These are phyloP conservation scores for Natrix natrix DNA, from an alignment of 2,797 vertebrate genomes.

Conservation along the genomic window DNA sequence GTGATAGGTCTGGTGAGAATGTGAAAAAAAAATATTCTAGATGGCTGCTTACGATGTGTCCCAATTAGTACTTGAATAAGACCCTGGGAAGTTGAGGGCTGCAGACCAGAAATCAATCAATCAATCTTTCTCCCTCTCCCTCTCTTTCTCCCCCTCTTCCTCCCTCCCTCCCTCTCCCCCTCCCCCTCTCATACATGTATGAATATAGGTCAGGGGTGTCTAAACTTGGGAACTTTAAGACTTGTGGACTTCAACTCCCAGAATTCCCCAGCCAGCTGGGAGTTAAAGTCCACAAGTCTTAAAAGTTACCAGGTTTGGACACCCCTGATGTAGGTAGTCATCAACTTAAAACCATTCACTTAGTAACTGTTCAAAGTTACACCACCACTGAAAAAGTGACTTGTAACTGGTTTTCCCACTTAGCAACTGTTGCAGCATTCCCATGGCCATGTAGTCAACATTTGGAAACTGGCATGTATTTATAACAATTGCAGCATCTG, in stretches of 20 bases:
- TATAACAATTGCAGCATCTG: not conserved
- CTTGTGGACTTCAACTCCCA: too few species aligned
- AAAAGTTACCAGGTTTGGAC: too few species aligned
- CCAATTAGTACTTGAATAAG: not conserved
- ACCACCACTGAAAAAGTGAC: not conserved
- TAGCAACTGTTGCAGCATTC: not conserved
- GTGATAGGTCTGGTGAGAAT: not conserved
- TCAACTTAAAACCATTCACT: too few species aligned
- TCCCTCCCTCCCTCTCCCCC: too few species aligned
- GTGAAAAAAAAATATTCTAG: not conserved
- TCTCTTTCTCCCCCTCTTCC: too few species aligned
- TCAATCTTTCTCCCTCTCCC: not conserved
- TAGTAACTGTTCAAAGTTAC: too few species aligned
- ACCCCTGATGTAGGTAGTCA: too few species aligned
- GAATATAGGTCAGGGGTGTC: too few species aligned
- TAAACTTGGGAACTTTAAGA: too few species aligned
- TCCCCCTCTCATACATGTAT: too few species aligned
- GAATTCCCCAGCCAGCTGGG: too few species aligned
- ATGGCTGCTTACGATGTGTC: not conserved
- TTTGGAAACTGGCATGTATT: not conserved
- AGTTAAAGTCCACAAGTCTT: too few species aligned
- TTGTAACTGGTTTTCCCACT: not conserved
- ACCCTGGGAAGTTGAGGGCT: not conserved
- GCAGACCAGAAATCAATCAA: not conserved
- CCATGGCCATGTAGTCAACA: not conserved